Base-by-base conservation (phyloP, 2,113 vertebrate genomes). In the Conger conger region DNA sequence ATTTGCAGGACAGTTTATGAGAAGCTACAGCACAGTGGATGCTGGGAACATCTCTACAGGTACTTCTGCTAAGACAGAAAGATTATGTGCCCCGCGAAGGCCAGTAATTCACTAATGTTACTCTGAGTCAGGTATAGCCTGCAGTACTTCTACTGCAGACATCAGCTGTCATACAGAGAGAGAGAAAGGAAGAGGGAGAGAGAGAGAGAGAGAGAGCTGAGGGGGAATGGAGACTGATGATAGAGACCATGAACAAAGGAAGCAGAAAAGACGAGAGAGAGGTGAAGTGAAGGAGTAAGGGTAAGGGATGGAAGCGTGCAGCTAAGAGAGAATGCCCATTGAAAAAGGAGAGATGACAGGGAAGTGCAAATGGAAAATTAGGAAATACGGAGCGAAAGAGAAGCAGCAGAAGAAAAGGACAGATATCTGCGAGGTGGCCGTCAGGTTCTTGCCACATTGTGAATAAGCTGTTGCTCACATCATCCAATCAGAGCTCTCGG, bases 1-100 rank as follows among this genome's bases (percentile, higher is more conserved):
- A 93, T 94, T 94, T 93, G 93, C 93, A 89, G 84, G 85, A 54
- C 90, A 92, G 88, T 88, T 82, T 91, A 86, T 92, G 89, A 92
- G 90, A 93, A 88, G 87, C 89, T 92, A 90, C 90, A 89, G 88
- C 88, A 87, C 92, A 86, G 89, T 91, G 91, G 86, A 89, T 93
- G 94, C 93, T 92, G 92, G 90, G 90, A 90, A 92, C 89, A 89
- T 83, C 91, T 88, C 90, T 89, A 88, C 91, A 91, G 89, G 87
- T 89, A 91, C 91, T 90, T 92, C 92, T 92, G 91, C 88, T 92
- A 90, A 94, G 94, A 94, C 88, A 93, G 81, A 94, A 91, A 94
- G 92, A 92, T 92, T 90, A 91, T 82, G 80, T 89, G 92, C 93
- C 82, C 88, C 87, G 88, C 91, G 92, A 91, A 89, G 92, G 93